Conservation (phyloP, 64 coral and sea anemone genomes). For the Porites australiensis region DNA sequence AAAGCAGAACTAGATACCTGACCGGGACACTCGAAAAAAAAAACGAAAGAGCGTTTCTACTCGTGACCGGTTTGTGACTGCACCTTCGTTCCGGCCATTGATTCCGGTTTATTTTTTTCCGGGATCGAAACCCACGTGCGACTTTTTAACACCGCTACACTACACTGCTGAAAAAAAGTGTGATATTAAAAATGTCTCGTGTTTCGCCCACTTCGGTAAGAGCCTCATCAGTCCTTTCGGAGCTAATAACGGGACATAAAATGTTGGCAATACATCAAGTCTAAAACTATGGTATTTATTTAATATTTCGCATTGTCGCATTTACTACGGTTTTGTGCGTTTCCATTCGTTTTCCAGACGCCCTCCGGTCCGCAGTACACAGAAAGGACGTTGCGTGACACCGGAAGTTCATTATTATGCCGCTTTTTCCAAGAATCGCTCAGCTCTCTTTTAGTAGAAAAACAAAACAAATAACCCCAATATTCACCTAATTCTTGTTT, state of each 20-base stretch:
- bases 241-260: too few relatives aligned
- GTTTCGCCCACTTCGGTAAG: too few relatives aligned
- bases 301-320: too few relatives aligned
- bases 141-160: not conserved
- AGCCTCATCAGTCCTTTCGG: too few relatives aligned
- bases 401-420: slow-evolving; percentile 43
- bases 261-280: too few relatives aligned
- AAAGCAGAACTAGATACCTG: not conserved
- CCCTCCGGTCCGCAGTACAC: not conserved
- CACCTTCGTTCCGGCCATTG: not conserved
- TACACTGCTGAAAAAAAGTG: too few relatives aligned
- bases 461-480: slow-evolving; percentile 6
- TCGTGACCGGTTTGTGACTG: not conserved
- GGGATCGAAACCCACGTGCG: not conserved
- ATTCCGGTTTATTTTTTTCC: slow-evolving; percentile 1
- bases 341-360: too few relatives aligned
- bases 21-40: not conserved
- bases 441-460: slow-evolving; percentile 1
- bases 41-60: too few relatives aligned
- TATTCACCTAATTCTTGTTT: not conserved
- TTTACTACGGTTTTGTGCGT: too few relatives aligned
- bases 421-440: slow-evolving; percentile 25
- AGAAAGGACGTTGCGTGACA: slow-evolving; percentile 37
- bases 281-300: too few relatives aligned
- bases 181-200: too few relatives aligned